These are phyloP conservation scores for Diarsia mendica DNA, from an alignment of 2,888 invertebrate genomes.

Conservation along the genomic window DNA sequence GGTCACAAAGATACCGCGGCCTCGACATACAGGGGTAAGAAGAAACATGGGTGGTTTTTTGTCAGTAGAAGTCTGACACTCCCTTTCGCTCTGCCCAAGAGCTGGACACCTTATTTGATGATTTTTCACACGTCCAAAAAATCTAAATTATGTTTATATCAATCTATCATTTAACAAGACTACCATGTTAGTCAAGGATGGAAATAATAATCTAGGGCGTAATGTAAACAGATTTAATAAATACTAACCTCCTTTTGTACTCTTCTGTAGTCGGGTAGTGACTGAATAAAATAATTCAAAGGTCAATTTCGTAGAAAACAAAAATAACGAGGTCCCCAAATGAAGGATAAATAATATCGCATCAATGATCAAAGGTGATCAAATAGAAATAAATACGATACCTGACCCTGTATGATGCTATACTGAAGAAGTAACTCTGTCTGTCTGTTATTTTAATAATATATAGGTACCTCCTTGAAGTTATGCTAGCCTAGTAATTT, in stretches of 20 bases:
- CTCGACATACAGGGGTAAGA: too few relatives aligned
- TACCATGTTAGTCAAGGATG: background rate
- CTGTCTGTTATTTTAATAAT: background rate
- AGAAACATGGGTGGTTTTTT: too few relatives aligned
- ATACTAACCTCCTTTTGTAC: background rate
- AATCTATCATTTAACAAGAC: too few relatives aligned
- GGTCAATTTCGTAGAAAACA: constrained; percentile 6
- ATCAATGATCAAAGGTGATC: constrained; percentile 40
- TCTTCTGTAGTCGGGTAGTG: background rate
- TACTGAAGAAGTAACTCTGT: constrained; percentile 8
- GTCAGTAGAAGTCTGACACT: too few relatives aligned
- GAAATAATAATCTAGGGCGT: background rate
- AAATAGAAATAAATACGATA: background rate
- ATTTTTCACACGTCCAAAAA: too few relatives aligned
- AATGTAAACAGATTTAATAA: background rate
- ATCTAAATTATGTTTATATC: too few relatives aligned
- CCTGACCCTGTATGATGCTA: constrained; percentile 11
- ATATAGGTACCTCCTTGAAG: background rate
- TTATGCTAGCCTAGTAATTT: background rate
- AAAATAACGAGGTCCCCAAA: constrained; percentile 30
- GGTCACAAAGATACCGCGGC: too few relatives aligned
- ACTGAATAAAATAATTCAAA: background rate
- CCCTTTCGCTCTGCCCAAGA: too few relatives aligned
- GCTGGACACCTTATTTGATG: too few relatives aligned
- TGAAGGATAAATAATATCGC: constrained; percentile 26